These are phyloP conservation scores for Bombyx mori DNA, from an alignment of 1,140 invertebrate genomes.

Conservation along the genomic window ASM3026992v2 NC_085122.1:13902501-13903000, in stretches of 20 bases:
- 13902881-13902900: no score
- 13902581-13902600: background rate
- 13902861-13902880: no score
- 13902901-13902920: no score
- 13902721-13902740: background rate
- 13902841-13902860: no score
- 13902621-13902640: background rate
- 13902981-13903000: no score
- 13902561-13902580: no score
- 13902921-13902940: no score
- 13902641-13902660: background rate
- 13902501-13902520: no score
- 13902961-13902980: no score
- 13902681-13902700: background rate
- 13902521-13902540: no score
- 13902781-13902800: conserved; percentile 1
- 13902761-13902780: conserved; percentile 3
- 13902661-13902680: background rate
- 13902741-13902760: conserved; percentile 3
- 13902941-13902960: no score
- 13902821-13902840: background rate
- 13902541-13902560: no score
- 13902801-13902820: background rate
- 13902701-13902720: background rate
- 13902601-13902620: background rate